Conservation (phyloP, 2,797 vertebrate genomes). For the Euthynnus affinis region DNA sequence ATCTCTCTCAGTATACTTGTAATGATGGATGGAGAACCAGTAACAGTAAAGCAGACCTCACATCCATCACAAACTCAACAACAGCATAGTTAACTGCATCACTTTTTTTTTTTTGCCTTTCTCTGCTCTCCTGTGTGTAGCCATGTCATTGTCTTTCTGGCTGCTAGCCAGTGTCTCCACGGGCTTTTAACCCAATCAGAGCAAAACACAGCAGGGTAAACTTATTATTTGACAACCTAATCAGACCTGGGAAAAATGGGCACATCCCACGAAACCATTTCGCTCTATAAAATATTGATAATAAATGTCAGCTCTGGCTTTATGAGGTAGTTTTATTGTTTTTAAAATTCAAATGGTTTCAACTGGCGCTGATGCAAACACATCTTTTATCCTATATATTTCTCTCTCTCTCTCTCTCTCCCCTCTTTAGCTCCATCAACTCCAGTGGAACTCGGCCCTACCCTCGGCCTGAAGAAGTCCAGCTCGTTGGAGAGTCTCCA, state of each 20-base stretch:
- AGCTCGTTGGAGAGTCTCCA: constrained; percentile 97
- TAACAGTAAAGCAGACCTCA: constrained; percentile 54
- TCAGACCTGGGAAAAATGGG: background rate
- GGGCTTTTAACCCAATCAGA: constrained; percentile 33
- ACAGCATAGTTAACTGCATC: constrained; percentile 69
- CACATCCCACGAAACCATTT: background rate
- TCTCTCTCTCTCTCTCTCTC: background rate
- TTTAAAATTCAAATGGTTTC: background rate
- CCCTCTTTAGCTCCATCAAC: constrained; percentile 42
- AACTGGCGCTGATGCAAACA: background rate
- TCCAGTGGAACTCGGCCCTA: constrained; percentile 91
- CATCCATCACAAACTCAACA: constrained; percentile 79
- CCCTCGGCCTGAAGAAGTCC: constrained; percentile 95
- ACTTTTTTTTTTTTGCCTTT: constrained; percentile 3
- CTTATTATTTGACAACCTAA: background rate
- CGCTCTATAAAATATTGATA: background rate
- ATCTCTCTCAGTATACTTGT: constrained; percentile 60
- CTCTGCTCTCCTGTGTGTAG: constrained; percentile 44
- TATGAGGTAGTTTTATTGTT: background rate
- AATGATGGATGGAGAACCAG: constrained; percentile 76
- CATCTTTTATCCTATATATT: background rate
- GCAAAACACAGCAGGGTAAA: background rate
- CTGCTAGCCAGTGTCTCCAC: constrained; percentile 6
- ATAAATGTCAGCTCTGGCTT: background rate
- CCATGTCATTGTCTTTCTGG: constrained; percentile 17